phyloP scores from a whole-genome alignment of 2,797 vertebrate genomes.

The Rhynchotus rufescens region DNA sequence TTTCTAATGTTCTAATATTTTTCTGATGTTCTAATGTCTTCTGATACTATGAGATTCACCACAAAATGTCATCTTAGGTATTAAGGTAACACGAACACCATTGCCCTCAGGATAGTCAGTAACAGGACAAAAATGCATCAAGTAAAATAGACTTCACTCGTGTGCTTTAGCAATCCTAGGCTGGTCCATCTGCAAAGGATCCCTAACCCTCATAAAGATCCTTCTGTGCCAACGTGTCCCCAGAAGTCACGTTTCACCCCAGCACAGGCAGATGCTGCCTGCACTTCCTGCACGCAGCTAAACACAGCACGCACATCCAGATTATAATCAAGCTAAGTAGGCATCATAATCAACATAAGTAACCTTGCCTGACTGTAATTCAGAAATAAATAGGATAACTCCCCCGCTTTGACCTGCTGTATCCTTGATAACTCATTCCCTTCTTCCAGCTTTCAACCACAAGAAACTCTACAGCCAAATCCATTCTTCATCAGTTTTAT shows the following conservation, averaged over 20 bases:
- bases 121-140: neutral
- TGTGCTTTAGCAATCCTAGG: neutral
- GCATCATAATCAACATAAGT: constrained; percentile 45
- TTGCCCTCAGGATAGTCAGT: neutral
- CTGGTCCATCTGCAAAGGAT: neutral
- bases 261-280: neutral
- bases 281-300: neutral
- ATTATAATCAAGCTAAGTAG: constrained; percentile 31
- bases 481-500: neutral
- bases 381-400: neutral
- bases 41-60: neutral
- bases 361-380: neutral
- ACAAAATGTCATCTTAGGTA: neutral
- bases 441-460: neutral
- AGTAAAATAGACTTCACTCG: neutral
- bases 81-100: neutral
- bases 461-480: neutral
- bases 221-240: neutral
- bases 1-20: too few species aligned
- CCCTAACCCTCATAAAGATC: neutral
- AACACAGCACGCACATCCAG: neutral
- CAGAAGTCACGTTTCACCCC: neutral
- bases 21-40: too few species aligned
- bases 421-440: neutral
- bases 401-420: neutral